Base-by-base conservation (phyloP, 2,888 invertebrate species). In the Mechanitis mazaeus region DNA sequence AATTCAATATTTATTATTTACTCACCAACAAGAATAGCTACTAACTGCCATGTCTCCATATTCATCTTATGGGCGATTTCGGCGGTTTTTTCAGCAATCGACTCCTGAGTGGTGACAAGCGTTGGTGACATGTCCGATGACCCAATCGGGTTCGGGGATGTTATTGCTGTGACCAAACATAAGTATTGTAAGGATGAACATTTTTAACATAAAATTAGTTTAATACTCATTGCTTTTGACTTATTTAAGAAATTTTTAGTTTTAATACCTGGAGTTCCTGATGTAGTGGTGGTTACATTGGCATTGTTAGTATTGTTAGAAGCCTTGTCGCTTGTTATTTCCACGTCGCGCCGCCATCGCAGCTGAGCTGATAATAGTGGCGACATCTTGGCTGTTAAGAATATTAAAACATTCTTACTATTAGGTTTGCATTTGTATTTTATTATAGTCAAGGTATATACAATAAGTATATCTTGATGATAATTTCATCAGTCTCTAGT, bases 21-120 rank as follows among this genome's bases (percentile, higher is more conserved):
- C 94, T 85, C 86, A 95, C 96, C 95, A 79, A 96, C 95, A 72
- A 95, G 92, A 78, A 97, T 95, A 72, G 96, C 94, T 63, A 96
- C 95, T 64, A 96, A 91, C 67, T 94, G 95, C 96, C 96, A 96
- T 74, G 94, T 92, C 69, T 96, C 95, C 80, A 96, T 93, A 68
- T 95, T 95, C 79, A 94, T 93, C 75, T 93, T 93, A 65, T 93
- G 92, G 42, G 94, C 94, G 46, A 95, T 74, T 42, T 92, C 92
- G 35, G 92, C 92, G 33, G 93, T 90, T 64, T 92, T 84, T 68
- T 93, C 92, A 68, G 84, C 86, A 62, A 92, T 82, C 55, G 90
- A 85, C 68, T 92, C 92, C 64, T 91, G 84, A 50, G 80, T 85
- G 47, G 85, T 76, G 45, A 81, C 70, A 11, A 70, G 67, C 31